Base-by-base conservation (phyloP, 1,140 invertebrate species). In the Melanaphis sacchari region DNA sequence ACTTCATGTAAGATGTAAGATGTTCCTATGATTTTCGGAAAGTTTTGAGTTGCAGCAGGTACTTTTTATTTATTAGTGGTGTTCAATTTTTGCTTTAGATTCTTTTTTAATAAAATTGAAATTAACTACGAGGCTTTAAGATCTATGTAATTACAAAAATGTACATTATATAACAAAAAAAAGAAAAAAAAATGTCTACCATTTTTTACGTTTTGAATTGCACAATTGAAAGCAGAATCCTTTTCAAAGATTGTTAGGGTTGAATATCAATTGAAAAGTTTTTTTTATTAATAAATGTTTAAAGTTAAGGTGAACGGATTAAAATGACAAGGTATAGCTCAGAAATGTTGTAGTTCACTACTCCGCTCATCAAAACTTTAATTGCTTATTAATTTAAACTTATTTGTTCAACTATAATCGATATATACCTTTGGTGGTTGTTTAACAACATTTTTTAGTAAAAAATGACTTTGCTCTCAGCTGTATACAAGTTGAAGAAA, bases 341-440 rank as follows among this genome's bases (percentile, higher is more conserved):
- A 66, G 31, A 76, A 76, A 76, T 31, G 15, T 76, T 76, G 59
- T 76, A 18, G 31, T 76, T 76, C 59, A 36, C 59, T n/a, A 76
- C 31, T 76, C 31, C 15, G 15, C 15, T 76, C 59, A 76, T 76
- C 59, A n/a, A 76, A 76, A 76, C 59, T 76, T 76, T 76, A 76
- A 76, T 36, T 76, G 59, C 59, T 76, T 76, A 76, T 76, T 76
- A 76, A 76, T 76, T 76, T n/a, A n/a, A 76, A 76, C n/a, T 76
- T 76, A 76, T 76, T 76, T 76, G 31, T 76, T 76, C 59, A n/a
- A 18, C 59, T n/a, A 18, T 15, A 76, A n/a, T 76, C 59, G 59
- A 76, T 76, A 36, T n/a, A n/a, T n/a, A n/a, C 43, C 43, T 31
- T n/a, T n/a, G 5, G 31, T 76, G 18, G 59, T 76, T n/a, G n/a